phyloP scores from a whole-genome alignment of 2,888 invertebrate species.

The Drosophila putrida region DNA sequence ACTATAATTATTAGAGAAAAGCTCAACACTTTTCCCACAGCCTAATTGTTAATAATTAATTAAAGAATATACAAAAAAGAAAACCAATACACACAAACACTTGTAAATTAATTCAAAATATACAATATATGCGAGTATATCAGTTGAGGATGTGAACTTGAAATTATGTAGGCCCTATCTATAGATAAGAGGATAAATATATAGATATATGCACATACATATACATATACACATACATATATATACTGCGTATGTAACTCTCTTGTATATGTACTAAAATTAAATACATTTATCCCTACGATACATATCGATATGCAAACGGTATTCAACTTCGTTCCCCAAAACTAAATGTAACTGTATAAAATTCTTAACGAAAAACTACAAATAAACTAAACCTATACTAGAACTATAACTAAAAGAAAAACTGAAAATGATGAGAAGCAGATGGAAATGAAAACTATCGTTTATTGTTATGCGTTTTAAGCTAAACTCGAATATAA shows the following conservation, averaged over 20 bases:
- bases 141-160: conserved; percentile 36
- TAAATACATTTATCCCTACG: conserved; percentile 20
- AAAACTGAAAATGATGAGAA: conserved; percentile 29
- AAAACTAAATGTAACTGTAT: conserved; percentile 65
- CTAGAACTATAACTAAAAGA: conserved; percentile 41
- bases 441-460: conserved; percentile 36
- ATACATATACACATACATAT: conserved; percentile 4
- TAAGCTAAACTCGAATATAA: conserved; percentile 74
- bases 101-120: conserved; percentile 18
- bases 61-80: conserved; percentile 20
- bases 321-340: conserved; percentile 65
- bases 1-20: conserved; percentile 45
- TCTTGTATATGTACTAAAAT: conserved; percentile 65
- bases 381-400: conserved; percentile 25
- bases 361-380: conserved; percentile 54
- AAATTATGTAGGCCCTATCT: conserved; percentile 53
- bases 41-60: conserved; percentile 50
- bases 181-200: not conserved
- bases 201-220: conserved; percentile 11
- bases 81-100: conserved; percentile 5
- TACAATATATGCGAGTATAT: not conserved
- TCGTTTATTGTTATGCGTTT: conserved; percentile 76
- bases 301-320: conserved; percentile 44
- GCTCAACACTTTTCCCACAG: conserved; percentile 37
- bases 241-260: conserved; percentile 55